Evolutionary conservation across 2,113 vertebrate species (phyloP).

Genomic region (Lepidothrix coronata): DNA sequence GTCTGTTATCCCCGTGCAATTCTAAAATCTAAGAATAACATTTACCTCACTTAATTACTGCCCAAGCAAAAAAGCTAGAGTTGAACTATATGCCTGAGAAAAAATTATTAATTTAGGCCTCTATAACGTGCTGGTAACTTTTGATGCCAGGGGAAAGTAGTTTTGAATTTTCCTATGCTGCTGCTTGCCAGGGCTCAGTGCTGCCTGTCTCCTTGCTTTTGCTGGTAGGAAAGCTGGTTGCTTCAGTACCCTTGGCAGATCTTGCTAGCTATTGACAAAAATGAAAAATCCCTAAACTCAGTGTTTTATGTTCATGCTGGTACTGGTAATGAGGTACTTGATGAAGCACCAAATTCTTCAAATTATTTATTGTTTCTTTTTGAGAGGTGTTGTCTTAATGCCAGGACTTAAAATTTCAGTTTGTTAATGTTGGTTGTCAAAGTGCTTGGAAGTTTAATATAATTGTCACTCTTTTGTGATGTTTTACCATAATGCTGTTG

Average conservation of each 20-base stretch:
- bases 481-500: not conserved
- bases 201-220: not conserved
- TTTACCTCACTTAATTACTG: not conserved
- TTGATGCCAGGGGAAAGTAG: not conserved
- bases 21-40: conserved; percentile 8
- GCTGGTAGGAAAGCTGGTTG: not conserved
- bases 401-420: not conserved
- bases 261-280: not conserved
- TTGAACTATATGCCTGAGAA: not conserved
- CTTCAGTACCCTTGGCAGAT: not conserved
- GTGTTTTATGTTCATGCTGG: not conserved
- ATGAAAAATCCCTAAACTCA: not conserved
- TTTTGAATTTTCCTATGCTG: not conserved
- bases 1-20: not conserved
- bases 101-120: not conserved
- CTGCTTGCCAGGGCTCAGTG: not conserved
- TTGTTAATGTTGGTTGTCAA: not conserved
- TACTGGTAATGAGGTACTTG: not conserved
- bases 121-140: not conserved
- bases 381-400: not conserved
- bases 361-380: not conserved
- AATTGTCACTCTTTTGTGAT: not conserved
- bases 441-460: not conserved
- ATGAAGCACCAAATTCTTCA: not conserved
- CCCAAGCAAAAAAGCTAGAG: not conserved